Percentiles rank a stretch among this genome's conserved stretches.
Evolutionary conservation across 2,888 invertebrate species (phyloP).

Genomic region (Acrobasis suavella): DNA sequence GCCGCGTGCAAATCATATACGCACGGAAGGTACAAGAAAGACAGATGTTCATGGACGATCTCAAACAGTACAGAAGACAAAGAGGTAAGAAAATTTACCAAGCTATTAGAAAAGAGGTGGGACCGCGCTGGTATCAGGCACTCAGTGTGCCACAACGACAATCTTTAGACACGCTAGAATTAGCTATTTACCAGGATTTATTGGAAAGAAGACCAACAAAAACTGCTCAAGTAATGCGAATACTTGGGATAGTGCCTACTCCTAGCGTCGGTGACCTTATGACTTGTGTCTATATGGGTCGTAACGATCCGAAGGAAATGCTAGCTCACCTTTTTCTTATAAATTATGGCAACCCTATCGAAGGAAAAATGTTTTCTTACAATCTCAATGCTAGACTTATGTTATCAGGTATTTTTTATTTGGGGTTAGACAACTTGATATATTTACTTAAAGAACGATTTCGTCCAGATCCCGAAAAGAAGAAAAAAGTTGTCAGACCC

Average conservation of each 20-base stretch:
- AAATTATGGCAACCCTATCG: slow-evolving; percentile 56
- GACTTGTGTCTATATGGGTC: slow-evolving; percentile 56
- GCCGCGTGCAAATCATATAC: slow-evolving; percentile 55
- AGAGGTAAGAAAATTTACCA: slow-evolving; percentile 42
- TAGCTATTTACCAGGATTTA: slow-evolving; percentile 63
- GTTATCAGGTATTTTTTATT: slow-evolving; percentile 63
- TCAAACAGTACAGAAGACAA: slow-evolving; percentile 52
- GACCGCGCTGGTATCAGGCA: slow-evolving; percentile 71
- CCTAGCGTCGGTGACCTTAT: slow-evolving; percentile 56
- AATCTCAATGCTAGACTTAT: slow-evolving; percentile 61
- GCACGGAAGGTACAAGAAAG: slow-evolving; percentile 55
- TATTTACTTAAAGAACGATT: slow-evolving; percentile 54
- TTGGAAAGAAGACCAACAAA: slow-evolving; percentile 61
- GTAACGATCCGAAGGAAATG: slow-evolving; percentile 65
- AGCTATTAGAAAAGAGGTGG: slow-evolving; percentile 46
- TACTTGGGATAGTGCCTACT: slow-evolving; percentile 58
- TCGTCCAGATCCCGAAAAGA: slow-evolving; percentile 42
- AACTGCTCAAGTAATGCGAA: slow-evolving; percentile 48
- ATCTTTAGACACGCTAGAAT: slow-evolving; percentile 55
- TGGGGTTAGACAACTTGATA: slow-evolving; percentile 60
- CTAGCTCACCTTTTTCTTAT: slow-evolving; percentile 60
- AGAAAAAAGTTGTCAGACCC: slow-evolving; percentile 36
- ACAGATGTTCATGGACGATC: slow-evolving; percentile 65
- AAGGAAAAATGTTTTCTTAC: slow-evolving; percentile 55
- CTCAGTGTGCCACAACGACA: slow-evolving; percentile 63